Evolutionary conservation across 2,888 invertebrate genomes (phyloP), one percentile per base, ranked within the genome.

Genomic region (Mesoligia furuncula): DNA sequence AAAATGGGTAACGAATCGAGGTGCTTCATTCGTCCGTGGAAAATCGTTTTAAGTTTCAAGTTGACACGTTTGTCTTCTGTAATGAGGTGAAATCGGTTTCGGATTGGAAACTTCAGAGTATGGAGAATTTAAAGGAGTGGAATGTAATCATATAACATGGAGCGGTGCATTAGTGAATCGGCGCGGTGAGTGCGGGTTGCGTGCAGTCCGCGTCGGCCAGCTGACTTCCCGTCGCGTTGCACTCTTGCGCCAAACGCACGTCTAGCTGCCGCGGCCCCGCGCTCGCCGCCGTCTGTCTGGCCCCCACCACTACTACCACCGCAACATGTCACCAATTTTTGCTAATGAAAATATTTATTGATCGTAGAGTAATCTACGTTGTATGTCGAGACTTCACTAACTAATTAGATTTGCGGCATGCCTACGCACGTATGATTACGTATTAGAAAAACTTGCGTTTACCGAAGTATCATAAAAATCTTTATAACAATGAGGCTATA

Each of bases 181-280:
- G 73, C 61, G 73, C 79, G 70, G 80, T 76, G 81, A 71, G 65
- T 72, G 73, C 68, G 68, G 81, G 77, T 84, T 85, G 83, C 74
- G 82, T 81, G 81, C 79, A 71, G 75, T 73, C 59, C 86, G 81
- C 85, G 87, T 84, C 86, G 85, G 88, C 91, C 95, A 94, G 95
- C 93, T 94, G 94, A 94, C 92, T 93, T 94, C 92, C 93, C 91
- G 92, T 92, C 90, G 88, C 87, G 80, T 85, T 89, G 91, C 90
- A 93, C 91, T 93, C 92, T 92, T 91, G 91, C 93, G 92, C 93
- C 91, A 92, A 93, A 88, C 91, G 87, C 88, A 89, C 85, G 90
- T 87, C 90, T 88, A 84, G 86, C 85, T 87, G 81, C 85, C 77
- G 74, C 81, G 70, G 82, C 80, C 72, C 72, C 77, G 71, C 81